A percentile compares a stretch with the other conserved stretches of the same genome.
phyloP scores from a whole-genome alignment of 2,113 vertebrate species.

The Potamarius usumacintae region DNA sequence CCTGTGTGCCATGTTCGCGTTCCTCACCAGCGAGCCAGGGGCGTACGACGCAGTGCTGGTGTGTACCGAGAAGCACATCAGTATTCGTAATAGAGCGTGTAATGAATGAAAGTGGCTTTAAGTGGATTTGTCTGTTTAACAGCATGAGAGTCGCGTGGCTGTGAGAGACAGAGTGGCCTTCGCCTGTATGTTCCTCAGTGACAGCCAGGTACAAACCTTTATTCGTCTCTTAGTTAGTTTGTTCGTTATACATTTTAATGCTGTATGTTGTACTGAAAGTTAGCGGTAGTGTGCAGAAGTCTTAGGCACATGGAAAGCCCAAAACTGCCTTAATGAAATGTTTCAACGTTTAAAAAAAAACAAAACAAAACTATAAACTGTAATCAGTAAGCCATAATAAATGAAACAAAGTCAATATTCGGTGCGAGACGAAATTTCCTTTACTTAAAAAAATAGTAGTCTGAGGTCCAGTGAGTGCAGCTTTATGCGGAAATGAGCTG shows the following conservation, averaged over 20 bases:
- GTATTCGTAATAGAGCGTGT: neutral
- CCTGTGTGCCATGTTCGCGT: conserved; percentile 96
- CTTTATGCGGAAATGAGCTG: no score
- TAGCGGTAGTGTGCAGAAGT: no score
- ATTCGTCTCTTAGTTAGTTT: neutral
- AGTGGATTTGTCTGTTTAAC: conserved; percentile 47
- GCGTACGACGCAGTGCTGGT: conserved; percentile 95
- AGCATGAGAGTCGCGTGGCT: conserved; percentile 91
- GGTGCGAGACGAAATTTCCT: no score
- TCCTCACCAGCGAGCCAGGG: conserved; percentile 94
- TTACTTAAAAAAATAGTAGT: no score
- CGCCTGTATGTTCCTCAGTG: conserved; percentile 94
- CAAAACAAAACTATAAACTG: no score
- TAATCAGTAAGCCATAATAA: no score
- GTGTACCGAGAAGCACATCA: conserved; percentile 51
- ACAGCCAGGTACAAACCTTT: conserved; percentile 81
- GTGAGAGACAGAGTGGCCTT: conserved; percentile 96
- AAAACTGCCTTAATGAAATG: no score
- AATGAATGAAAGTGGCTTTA: neutral
- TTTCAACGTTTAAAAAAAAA: no score
- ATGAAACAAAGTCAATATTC: no score
- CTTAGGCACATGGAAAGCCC: no score
- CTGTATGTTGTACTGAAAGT: neutral
- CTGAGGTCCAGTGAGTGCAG: no score
- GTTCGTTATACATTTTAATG: neutral